Base-by-base conservation (phyloP, 2,888 invertebrate genomes). In the Dicyrtomina minuta region DNA sequence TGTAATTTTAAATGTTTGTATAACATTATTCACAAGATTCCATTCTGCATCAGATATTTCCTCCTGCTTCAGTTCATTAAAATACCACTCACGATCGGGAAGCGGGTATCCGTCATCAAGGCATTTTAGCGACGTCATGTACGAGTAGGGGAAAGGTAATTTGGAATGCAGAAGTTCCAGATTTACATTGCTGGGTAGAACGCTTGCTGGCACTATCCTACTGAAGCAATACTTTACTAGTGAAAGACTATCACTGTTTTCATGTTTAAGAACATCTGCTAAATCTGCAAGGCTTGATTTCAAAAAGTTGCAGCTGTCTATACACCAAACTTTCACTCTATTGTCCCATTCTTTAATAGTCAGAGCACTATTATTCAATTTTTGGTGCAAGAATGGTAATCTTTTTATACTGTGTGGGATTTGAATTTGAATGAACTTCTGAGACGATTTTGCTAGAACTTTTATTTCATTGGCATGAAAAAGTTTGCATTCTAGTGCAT, bases 1-100 rank as follows among this genome's bases (percentile, higher is more conserved):
- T 33, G 6, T 15, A 17, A 56, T 33, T 15, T 56, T 15, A 56
- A 33, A 56, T 2, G 2, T 1, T 5, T 56, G 8, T 13, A 56
- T 33, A 13, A 56, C 13, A n/a, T 33, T 4, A 17, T 56, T 27
- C 15, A 27, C 33, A n/a, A n/a, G 8, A 17, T 56, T n/a, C 56
- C 56, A 56, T n/a, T 56, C 56, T n/a, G 26, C 56, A 15, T 56
- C 56, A 56, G 27, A 27, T 15, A 56, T 56, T 3, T 13, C 15
- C 1, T 17, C 2, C 2, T 56, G 17, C 1, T n/a, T n/a, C 6
- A 17, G 10, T 17, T 56, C 20, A 15, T 56, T 56, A n/a, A n/a
- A 13, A n/a, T n/a, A 33, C 26, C 4, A 33, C 4, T 20, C 8
- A 6, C 20, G 56, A n/a, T 15, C 24, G 8, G 33, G 56, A 2